Conservation (phyloP, 2,888 invertebrate genomes). For the Agrypnus murinus region DNA sequence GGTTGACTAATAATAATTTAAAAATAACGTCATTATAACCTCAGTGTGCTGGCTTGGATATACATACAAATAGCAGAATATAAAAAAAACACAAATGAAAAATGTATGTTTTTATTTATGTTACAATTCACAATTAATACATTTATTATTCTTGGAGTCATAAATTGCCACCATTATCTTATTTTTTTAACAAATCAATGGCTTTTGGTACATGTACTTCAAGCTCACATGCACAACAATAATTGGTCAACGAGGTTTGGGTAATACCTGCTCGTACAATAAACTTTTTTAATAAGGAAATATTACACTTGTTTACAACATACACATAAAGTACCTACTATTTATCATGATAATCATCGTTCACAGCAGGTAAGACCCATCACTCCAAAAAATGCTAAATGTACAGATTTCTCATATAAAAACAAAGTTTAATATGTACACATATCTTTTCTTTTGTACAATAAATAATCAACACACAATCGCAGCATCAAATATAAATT, state of each 20-base stretch:
- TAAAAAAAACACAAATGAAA: conserved; percentile 54
- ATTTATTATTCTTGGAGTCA: conserved; percentile 63
- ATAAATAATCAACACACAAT: conserved; percentile 64
- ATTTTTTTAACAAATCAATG: conserved; percentile 55
- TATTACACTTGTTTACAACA: conserved; percentile 7
- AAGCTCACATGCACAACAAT: conserved; percentile 65
- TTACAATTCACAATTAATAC: conserved; percentile 64
- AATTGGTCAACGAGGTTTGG: conserved; percentile 65
- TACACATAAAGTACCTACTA: no score
- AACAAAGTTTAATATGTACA: conserved; percentile 57
- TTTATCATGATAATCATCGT: conserved; percentile 13
- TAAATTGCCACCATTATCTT: conserved; percentile 56
- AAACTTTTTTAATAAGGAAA: conserved; percentile 33
- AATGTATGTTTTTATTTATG: conserved; percentile 63
- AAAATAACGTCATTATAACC: no score
- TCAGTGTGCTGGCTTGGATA: no score
- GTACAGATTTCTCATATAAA: conserved; percentile 54
- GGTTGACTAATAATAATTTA: no score
- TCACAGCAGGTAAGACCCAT: conserved; percentile 60
- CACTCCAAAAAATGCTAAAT: conserved; percentile 56
- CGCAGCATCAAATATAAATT: conserved; percentile 69
- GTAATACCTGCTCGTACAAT: conserved; percentile 63
- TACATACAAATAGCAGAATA: no score
- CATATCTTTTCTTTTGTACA: conserved; percentile 58
- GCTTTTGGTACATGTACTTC: conserved; percentile 63